Base-by-base conservation (phyloP, 2,888 invertebrate genomes). In the Nezara viridula region DNA sequence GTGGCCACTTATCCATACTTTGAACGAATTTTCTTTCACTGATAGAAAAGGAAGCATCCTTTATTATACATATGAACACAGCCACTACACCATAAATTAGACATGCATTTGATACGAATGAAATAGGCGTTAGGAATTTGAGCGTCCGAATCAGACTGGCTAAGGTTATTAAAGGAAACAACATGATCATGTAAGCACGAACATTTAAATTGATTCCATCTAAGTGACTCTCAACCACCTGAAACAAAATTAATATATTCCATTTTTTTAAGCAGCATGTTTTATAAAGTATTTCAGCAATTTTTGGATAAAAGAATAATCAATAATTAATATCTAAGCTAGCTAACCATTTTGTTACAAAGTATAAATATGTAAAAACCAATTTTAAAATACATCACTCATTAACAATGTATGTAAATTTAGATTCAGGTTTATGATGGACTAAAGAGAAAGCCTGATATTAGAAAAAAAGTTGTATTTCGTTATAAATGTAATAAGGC, bases 81-180 rank as follows among this genome's bases (percentile, higher is more conserved):
- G 88, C 37, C 19, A 88, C 19, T 16, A 44, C 93, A 90, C 98
- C 97, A 19, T 95, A 92, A 0, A 95, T 94, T 94, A 97, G 96
- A 89, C 97, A 94, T 16, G 96, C 92, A 92, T 97, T 98, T 21
- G 98, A 97, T 87, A 96, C 92, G 90, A 96, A 94, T 0, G 97
- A 97, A 66, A 97, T 94, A 0, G 96, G 96, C 6, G 97, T 96
- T 88, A 98, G 93, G 92, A 95, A 95, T 92, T 96, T 96, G 16
- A 97, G 94, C 92, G 96, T 95, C 85, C 97, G 95, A 88, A 97
- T 95, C 94, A 96, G 95, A 90, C 96, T 96, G 50, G 96, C 94
- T 49, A 96, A 92, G 86, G 96, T 93, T 85, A 97, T 95, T 0
- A 97, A 97, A 3, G 96, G 91, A 88, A 97, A 93, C 37, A 96